phyloP scores from a whole-genome alignment of 2,797 vertebrate genomes.

The Megalops cyprinoides region DNA sequence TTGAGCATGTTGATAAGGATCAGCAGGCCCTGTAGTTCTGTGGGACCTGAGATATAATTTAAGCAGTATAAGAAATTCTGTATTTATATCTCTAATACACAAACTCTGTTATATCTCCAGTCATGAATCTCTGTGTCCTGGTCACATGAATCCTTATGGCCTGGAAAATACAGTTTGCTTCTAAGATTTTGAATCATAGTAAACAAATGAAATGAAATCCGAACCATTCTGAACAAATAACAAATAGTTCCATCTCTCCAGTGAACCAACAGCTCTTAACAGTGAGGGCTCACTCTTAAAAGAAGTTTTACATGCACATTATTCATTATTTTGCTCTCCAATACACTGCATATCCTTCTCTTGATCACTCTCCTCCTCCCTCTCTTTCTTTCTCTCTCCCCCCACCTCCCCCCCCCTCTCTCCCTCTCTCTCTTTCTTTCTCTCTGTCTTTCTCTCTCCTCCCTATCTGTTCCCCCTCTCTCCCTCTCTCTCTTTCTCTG shows the following conservation, averaged over 20 bases:
- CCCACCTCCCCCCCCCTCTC: constrained; percentile 16
- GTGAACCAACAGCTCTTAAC: neutral
- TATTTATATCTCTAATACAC: too few relatives aligned
- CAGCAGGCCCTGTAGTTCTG: neutral
- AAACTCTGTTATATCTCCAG: neutral
- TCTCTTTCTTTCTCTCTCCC: constrained; percentile 27
- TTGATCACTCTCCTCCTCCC: constrained; percentile 33
- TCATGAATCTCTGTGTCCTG: neutral
- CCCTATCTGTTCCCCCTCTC: neutral
- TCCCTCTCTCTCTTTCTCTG: constrained; percentile 31
- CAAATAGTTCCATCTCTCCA: neutral
- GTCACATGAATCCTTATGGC: neutral
- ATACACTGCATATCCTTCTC: too few relatives aligned
- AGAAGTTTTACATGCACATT: too few relatives aligned
- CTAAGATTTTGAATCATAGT: neutral
- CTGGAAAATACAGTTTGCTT: neutral
- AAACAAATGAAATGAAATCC: neutral
- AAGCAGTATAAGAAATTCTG: too few relatives aligned
- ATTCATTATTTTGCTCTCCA: too few relatives aligned
- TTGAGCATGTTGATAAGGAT: neutral
- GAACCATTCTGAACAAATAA: neutral
- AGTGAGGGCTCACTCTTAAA: too few relatives aligned
- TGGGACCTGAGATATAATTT: too few relatives aligned
- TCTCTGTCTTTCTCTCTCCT: neutral
- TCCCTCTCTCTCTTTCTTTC: constrained; percentile 27